Conservation (phyloP, 2,888 invertebrate species). For the Cheilosia grossa region DNA sequence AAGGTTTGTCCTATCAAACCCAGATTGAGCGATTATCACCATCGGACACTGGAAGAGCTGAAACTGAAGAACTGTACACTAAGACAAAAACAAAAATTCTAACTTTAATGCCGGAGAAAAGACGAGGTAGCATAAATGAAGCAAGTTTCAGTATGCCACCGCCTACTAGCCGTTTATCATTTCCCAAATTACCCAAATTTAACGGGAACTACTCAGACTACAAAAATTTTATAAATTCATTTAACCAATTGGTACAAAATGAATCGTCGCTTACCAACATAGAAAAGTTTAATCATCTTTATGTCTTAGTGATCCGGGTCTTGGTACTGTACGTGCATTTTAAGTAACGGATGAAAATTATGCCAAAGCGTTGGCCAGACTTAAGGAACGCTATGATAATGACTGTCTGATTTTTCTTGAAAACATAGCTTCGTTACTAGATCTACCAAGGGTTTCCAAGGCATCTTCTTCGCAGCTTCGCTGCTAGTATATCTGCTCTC, state of each 20-base stretch:
- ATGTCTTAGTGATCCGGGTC: too few species aligned
- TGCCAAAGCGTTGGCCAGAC: neutral
- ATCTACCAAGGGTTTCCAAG: neutral
- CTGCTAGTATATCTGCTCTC: neutral
- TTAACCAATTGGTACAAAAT: neutral
- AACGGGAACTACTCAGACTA: neutral
- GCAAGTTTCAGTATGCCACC: neutral
- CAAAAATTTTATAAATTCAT: neutral
- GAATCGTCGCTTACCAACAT: too few species aligned
- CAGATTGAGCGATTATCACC: neutral
- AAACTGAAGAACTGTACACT: neutral
- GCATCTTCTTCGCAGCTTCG: neutral
- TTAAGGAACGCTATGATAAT: neutral
- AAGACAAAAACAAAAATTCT: neutral
- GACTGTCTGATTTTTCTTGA: neutral
- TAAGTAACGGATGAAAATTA: neutral
- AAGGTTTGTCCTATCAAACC: neutral
- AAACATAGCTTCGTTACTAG: neutral
- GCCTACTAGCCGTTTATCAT: neutral
- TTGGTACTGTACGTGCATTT: too few species aligned
- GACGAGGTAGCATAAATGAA: too few species aligned
- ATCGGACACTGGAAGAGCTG: neutral
- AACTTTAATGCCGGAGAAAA: neutral
- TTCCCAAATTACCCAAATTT: neutral
- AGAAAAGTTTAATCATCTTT: too few species aligned